A percentile compares a stretch with the other conserved stretches of the same genome.
These are phyloP conservation scores for Catocala nupta DNA, from an alignment of 2,888 invertebrate genomes.

Conservation along the genomic window DNA sequence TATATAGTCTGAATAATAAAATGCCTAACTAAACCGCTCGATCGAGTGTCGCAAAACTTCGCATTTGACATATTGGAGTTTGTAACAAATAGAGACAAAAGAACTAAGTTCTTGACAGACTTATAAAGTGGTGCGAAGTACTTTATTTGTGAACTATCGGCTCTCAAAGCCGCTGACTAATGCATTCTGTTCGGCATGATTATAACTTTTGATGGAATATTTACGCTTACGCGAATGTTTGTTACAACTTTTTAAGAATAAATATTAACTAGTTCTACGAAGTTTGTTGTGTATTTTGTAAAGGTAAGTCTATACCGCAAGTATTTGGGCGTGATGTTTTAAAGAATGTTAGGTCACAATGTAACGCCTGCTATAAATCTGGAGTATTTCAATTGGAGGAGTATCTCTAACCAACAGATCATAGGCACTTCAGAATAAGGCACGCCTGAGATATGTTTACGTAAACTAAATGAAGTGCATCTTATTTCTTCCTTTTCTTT, in stretches of 20 bases:
- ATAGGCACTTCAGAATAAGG: no score
- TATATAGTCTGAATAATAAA: slow-evolving; percentile 37
- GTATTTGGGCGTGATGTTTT: no score
- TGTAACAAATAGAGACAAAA: slow-evolving; percentile 42
- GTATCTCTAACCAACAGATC: no score
- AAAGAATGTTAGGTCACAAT: no score
- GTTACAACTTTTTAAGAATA: not conserved
- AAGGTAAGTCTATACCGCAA: no score
- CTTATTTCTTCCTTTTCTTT: no score
- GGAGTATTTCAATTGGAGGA: no score
- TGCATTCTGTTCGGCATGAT: slow-evolving; percentile 17
- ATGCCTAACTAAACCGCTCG: slow-evolving; percentile 27
- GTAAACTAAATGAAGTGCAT: no score
- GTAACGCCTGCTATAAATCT: no score
- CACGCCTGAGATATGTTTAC: no score
- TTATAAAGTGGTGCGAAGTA: slow-evolving; percentile 46
- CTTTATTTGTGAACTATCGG: slow-evolving; percentile 44
- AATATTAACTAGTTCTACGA: not conserved
- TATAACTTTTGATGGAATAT: slow-evolving; percentile 2
- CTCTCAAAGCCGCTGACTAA: slow-evolving; percentile 26
- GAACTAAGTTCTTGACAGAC: slow-evolving; percentile 40
- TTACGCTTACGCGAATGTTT: no score
- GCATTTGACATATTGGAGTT: slow-evolving; percentile 53
- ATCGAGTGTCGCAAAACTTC: slow-evolving; percentile 40
- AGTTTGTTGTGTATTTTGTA: not conserved